phyloP scores from a whole-genome alignment of 2,113 vertebrate species.

The Oriolus oriolus region DNA sequence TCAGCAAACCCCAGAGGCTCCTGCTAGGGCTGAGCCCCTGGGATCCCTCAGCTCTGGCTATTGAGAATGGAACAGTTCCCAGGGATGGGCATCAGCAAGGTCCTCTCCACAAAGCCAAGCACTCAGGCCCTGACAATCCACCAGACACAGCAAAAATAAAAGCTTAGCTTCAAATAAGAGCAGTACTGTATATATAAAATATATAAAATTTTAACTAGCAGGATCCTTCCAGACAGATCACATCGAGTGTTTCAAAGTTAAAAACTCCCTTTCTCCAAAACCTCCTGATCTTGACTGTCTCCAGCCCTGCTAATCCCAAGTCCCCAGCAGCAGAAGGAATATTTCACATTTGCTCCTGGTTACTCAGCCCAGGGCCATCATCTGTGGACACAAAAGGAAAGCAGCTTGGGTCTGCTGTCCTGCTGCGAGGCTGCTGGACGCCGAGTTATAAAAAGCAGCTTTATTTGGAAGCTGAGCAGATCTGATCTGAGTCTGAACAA shows the following conservation, averaged over 20 bases:
- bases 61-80: neutral
- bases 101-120: neutral
- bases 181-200: neutral
- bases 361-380: neutral
- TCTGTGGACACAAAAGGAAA: slow-evolving; percentile 11
- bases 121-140: neutral
- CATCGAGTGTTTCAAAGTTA: neutral
- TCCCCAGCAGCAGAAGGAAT: neutral
- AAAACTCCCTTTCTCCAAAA: neutral
- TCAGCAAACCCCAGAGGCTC: neutral
- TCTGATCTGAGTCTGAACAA: neutral
- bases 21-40: neutral
- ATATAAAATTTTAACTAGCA: neutral
- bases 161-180: neutral
- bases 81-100: neutral
- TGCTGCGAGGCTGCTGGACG: neutral
- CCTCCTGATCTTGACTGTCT: neutral
- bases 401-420: neutral
- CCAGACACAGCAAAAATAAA: neutral
- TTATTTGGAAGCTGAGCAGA: slow-evolving; percentile 25
- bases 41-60: neutral
- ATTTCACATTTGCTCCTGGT: neutral
- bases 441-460: neutral
- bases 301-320: neutral
- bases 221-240: neutral